Base-by-base conservation (phyloP, 2,113 vertebrate species). In the Gopherus evgoodei region DNA sequence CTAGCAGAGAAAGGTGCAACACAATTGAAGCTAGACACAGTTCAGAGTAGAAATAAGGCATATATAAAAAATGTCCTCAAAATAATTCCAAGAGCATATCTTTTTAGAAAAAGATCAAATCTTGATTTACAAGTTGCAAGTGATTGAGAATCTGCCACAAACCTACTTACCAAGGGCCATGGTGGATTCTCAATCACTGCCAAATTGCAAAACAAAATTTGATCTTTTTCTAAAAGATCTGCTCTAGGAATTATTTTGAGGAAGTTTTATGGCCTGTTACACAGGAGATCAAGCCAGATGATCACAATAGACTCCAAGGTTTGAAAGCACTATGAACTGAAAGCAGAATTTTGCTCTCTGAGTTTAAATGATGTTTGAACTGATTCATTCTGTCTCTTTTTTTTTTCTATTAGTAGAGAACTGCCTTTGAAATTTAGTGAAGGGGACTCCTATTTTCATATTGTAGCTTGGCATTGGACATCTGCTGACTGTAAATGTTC, bases 401-500 rank as follows among this genome's bases (percentile, higher is more conserved):
- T 57, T 56, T 3, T 59, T 57, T 27, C 56, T 29, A 27, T 57
- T 76, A 89, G 0, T 91, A 12, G 54, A 25, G 12, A 92, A 24
- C 25, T 17, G n/a, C 24, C 3, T 29, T 81, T 84, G 25, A 83
- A 84, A 8, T 47, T 53, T 84, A 82, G 69, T 24, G 87, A 42
- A 53, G 10, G 13, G 4, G 19, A 80, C 5, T 47, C 38, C 9
- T 93, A 9, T 87, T 96, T 94, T 86, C 38, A 38, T 22, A 84
- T 17, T 80, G 90, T 56, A 81, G 42, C 16, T 53, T 90, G 76
- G 3, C 65, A 72, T 0, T 95, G 72, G 90, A 72, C 0, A 0
- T 89, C 87, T 88, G 72, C 38, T 54, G 35, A 62, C n/a, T 52
- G 22, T 76, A 86, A 88, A 76, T 53, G 54, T 90, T 84, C 35